These are phyloP conservation scores for Idris sp. DNA, from an alignment of 1,140 invertebrate genomes.

Conservation along the genomic window DNA sequence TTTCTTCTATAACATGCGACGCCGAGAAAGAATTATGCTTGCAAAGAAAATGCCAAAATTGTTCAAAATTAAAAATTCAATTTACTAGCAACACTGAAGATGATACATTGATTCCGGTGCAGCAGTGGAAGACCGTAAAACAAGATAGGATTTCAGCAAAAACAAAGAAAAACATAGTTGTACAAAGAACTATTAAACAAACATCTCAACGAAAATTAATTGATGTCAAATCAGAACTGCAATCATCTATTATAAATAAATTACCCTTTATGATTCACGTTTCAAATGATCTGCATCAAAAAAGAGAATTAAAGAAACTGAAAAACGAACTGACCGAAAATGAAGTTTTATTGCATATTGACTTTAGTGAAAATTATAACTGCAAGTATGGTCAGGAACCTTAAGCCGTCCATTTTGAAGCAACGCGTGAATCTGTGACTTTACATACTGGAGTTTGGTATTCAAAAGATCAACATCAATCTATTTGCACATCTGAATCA, in stretches of 20 bases:
- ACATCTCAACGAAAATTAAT: too few relatives aligned
- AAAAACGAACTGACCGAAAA: constrained; percentile 45
- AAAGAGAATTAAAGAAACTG: constrained; percentile 12
- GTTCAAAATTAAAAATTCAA: neutral
- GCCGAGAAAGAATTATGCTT: constrained; percentile 18
- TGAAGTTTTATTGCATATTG: constrained; percentile 46
- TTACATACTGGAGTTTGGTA: constrained; percentile 63
- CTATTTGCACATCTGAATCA: constrained; percentile 46
- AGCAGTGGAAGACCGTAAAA: constrained; percentile 14
- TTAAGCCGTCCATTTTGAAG: constrained; percentile 63
- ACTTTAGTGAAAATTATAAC: constrained; percentile 49
- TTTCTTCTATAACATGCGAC: constrained; percentile 9
- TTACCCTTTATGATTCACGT: constrained; percentile 29
- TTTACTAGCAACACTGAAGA: constrained; percentile 4
- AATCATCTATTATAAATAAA: neutral
- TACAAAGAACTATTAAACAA: too few relatives aligned
- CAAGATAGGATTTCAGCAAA: too few relatives aligned
- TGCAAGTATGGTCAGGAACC: constrained; percentile 65
- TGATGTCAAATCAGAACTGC: too few relatives aligned
- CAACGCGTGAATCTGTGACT: constrained; percentile 53
- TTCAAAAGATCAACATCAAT: constrained; percentile 6
- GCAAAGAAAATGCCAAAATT: neutral
- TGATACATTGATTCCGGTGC: neutral
- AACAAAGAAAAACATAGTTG: too few relatives aligned
- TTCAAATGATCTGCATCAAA: constrained; percentile 24